A percentile compares a stretch with the other conserved stretches of the same genome.
Conservation (phyloP, 2,888 invertebrate genomes). For the Aethes cnicana region DNA sequence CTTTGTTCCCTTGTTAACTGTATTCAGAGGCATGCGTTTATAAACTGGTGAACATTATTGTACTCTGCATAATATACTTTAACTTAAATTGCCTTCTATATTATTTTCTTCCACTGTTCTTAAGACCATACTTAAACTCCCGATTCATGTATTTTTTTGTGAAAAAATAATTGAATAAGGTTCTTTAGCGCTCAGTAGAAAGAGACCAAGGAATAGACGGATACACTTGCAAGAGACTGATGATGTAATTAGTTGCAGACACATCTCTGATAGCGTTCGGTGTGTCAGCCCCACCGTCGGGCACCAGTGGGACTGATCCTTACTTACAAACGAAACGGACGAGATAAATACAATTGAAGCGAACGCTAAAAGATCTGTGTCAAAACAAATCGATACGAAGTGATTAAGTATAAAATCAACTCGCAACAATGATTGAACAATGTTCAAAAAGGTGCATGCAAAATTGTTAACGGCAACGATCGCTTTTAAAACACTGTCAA, state of each 20-base stretch:
- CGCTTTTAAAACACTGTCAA: constrained; percentile 61
- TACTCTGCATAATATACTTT: background rate
- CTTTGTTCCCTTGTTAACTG: constrained; percentile 1
- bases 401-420: constrained; percentile 17
- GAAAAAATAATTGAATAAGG: constrained; percentile 72
- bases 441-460: constrained; percentile 61
- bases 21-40: constrained; percentile 14
- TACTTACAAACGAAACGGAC: constrained; percentile 37
- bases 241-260: constrained; percentile 37
- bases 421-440: constrained; percentile 46
- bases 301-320: constrained; percentile 57
- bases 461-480: constrained; percentile 37
- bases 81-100: background rate
- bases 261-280: constrained; percentile 38
- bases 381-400: constrained; percentile 38
- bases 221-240: constrained; percentile 18
- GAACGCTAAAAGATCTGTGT: constrained; percentile 42
- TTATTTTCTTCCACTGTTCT: constrained; percentile 30
- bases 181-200: constrained; percentile 44
- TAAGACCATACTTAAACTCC: constrained; percentile 43
- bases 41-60: background rate
- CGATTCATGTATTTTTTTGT: constrained; percentile 70
- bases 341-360: constrained; percentile 22
- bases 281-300: constrained; percentile 55
- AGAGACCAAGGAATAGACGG: constrained; percentile 3